Base-by-base conservation (phyloP, 2,888 invertebrate genomes). In the Sepioteuthis lessoniana region DNA sequence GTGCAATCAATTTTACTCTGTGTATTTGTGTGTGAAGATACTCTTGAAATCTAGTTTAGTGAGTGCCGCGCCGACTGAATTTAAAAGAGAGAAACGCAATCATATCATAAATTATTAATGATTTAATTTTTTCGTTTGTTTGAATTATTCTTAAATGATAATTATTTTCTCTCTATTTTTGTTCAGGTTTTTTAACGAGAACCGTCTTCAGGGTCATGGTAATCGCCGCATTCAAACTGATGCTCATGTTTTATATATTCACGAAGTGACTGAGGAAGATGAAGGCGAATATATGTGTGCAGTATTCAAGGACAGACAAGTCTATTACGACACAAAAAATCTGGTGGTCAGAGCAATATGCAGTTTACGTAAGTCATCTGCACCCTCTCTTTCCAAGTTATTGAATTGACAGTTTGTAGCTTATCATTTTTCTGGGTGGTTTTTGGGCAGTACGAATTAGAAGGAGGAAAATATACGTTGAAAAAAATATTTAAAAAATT, bases 231-330 rank as follows among this genome's bases (percentile, higher is more conserved):
- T 95, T 0, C 94, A 95, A 93, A 95, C 95, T 7, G 95, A 76
- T n/a, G n/a, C 95, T 8, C 95, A 95, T 35, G 95, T 95, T 55
- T 94, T 95, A 35, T 94, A 95, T 90, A 94, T 95, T 35, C 94
- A 94, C 21, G 93, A 94, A 42, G 95, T 95, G 50, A 94, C 93
- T 19, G 95, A 95, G 19, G 94, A 94, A 19, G 94, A 95, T 19
- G 95, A 95, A 90, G 96, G 95, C 10, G 93, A 95, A 38, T 96
- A 96, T 94, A 95, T 95, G 55, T 96, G 96, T 90, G 94, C 95
- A 93, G 95, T 95, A 7, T 93, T 94, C 90, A 95, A 95, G 0
- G 42, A 94, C 31, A 94, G 93, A 25, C 95, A 95, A 90, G 95
- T 95, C 35, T 92, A 94, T 46, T 95, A 95, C 91, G 93, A 92